These are phyloP conservation scores for Rotaria socialis DNA, from an alignment of 2,888 invertebrate genomes.

Conservation along the genomic window DNA sequence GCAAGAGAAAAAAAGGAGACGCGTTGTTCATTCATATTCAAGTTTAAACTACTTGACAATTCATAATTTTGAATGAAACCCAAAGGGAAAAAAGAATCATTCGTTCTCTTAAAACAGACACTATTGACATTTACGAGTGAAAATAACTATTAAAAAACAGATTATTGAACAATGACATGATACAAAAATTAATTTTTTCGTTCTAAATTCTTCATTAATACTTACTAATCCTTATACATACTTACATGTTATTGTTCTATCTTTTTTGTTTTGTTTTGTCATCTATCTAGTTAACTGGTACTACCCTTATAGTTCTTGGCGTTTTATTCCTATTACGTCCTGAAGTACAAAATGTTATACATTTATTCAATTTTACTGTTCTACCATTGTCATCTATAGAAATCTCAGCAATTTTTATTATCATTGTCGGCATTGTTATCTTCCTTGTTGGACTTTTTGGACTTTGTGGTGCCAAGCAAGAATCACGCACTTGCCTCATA, in stretches of 20 bases:
- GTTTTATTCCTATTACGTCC: not conserved
- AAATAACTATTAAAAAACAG: not conserved
- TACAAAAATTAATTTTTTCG: not conserved
- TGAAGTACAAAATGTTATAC: not conserved
- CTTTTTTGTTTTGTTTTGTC: not conserved
- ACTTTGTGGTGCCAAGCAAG: not conserved
- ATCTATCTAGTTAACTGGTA: constrained; percentile 5
- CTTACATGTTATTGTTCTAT: not conserved
- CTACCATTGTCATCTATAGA: not conserved
- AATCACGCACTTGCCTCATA: not conserved
- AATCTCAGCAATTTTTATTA: not conserved
- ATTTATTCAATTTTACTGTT: not conserved
- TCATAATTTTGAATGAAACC: not conserved
- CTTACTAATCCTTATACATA: not conserved
- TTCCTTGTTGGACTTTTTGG: constrained; percentile 30
- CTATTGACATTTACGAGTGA: not conserved
- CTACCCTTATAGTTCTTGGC: not conserved
- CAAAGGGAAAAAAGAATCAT: not conserved
- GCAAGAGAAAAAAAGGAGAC: not conserved
- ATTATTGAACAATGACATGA: not conserved
- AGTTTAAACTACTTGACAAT: not conserved
- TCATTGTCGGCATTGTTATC: not conserved
- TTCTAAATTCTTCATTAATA: not conserved
- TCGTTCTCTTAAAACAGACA: not conserved
- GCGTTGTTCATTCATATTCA: not conserved